A percentile compares a stretch with the other conserved stretches of the same genome.
These are phyloP conservation scores for Coccyzus lansbergi DNA, from an alignment of 2,797 vertebrate species.

Conservation along the genomic window DNA sequence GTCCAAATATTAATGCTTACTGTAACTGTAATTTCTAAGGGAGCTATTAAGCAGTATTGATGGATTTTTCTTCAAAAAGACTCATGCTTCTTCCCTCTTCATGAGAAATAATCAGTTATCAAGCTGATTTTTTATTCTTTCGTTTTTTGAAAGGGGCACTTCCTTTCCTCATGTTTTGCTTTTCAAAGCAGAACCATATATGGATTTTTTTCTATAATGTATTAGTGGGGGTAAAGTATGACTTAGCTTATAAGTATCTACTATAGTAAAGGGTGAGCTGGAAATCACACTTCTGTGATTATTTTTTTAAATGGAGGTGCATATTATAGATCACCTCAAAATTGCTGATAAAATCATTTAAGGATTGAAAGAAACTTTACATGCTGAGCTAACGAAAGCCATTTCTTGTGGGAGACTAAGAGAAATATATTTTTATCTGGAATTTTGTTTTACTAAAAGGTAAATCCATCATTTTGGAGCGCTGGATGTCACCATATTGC, in stretches of 20 bases:
- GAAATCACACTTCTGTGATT: background rate
- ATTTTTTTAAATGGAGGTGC: background rate
- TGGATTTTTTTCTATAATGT: background rate
- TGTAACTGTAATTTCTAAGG: slow-evolving; percentile 25
- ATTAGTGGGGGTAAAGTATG: background rate
- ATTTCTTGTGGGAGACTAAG: slow-evolving; percentile 27
- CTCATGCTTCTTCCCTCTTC: background rate
- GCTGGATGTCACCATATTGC: slow-evolving; percentile 37
- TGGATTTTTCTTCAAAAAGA: background rate
- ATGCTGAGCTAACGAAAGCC: slow-evolving; percentile 34
- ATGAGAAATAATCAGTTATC: slow-evolving; percentile 12
- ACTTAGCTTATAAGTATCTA: background rate
- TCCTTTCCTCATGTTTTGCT: background rate
- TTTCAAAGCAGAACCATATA: background rate
- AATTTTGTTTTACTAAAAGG: slow-evolving; percentile 62
- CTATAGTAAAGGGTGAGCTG: background rate
- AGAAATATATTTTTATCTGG: slow-evolving; percentile 61
- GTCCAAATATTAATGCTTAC: slow-evolving; percentile 8
- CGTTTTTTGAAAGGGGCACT: background rate
- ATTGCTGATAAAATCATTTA: slow-evolving; percentile 4
- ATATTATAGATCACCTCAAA: slow-evolving; percentile 15
- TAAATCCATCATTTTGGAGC: slow-evolving; percentile 65
- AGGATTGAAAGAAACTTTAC: background rate
- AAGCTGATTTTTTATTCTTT: slow-evolving; percentile 2
- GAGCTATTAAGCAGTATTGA: slow-evolving; percentile 29